Base-by-base conservation (phyloP, 2,888 invertebrate species). In the Polydrusus tereticollis region DNA sequence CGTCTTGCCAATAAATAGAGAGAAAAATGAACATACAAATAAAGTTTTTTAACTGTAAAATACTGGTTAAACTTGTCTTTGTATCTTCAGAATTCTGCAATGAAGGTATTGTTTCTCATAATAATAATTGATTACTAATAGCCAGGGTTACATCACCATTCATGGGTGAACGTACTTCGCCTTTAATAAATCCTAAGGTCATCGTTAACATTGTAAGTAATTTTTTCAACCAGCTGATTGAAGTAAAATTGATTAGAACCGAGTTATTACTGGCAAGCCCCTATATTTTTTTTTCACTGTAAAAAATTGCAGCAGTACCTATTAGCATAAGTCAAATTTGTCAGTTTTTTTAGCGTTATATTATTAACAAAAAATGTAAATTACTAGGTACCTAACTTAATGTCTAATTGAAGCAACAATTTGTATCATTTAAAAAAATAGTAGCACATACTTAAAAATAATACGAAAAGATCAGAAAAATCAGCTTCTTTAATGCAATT, bases 111-210 rank as follows among this genome's bases (percentile, higher is more conserved):
- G 69, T 69, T 55, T 36, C n/a, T 26, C 26, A 7, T 59, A 20
- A 41, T 58, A 59, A 69, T 69, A 52, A 41, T n/a, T 20, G 62
- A 60, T 69, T 62, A 69, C 55, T 69, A 69, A 69, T 62, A 26
- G 16, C 18, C 43, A 62, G 47, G 62, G 62, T 62, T 62, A 62
- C 62, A 62, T 62, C 62, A 62, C 29, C 45, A 12, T 26, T 20
- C n/a, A 29, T 69, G 52, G 69, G 69, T 69, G 63, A 69, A 69
- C 47, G 69, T 63, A 63, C 69, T 69, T 59, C 36, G 8, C 60
- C 52, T 69, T 43, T 36, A 58, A 63, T 63, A 69, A 57, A 69
- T 57, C 57, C 58, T 69, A 63, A 68, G 68, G 68, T 68, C 60
- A 67, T 58, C 57, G 43, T 16, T 50, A 59, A 36, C 55, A 68